Evolutionary conservation across 2,888 invertebrate species (phyloP).

Genomic region (Agonum fuliginosum): DNA sequence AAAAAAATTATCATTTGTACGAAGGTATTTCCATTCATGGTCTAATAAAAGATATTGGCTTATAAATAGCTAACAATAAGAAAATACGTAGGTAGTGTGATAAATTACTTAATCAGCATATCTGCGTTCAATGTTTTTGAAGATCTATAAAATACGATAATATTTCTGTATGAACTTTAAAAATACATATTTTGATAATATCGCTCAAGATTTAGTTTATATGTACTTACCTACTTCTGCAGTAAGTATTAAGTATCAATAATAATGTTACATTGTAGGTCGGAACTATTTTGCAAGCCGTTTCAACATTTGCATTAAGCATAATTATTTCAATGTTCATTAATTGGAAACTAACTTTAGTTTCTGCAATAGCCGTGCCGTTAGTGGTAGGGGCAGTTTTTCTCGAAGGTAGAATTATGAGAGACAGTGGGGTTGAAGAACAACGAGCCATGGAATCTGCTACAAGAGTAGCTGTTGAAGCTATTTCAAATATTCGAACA

Average conservation of each 20-base stretch:
- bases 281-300: conserved; percentile 81
- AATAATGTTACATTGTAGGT: no score
- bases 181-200: no score
- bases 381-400: conserved; percentile 80
- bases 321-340: conserved; percentile 78
- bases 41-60: no score
- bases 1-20: no score
- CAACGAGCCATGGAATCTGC: conserved; percentile 80
- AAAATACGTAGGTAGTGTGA: not conserved
- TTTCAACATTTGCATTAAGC: conserved; percentile 80
- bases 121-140: not conserved
- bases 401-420: conserved; percentile 75
- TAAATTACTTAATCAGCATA: not conserved
- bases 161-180: no score
- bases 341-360: conserved; percentile 83
- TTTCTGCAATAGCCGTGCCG: conserved; percentile 80
- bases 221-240: no score
- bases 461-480: conserved; percentile 80
- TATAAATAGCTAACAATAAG: no score
- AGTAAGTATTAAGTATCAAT: no score
- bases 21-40: no score
- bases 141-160: not conserved
- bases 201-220: no score
- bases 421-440: conserved; percentile 72
- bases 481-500: conserved; percentile 79